Evolutionary conservation across 2,797 vertebrate genomes (phyloP).

Genomic region (Odontamblyopus rebecca): DNA sequence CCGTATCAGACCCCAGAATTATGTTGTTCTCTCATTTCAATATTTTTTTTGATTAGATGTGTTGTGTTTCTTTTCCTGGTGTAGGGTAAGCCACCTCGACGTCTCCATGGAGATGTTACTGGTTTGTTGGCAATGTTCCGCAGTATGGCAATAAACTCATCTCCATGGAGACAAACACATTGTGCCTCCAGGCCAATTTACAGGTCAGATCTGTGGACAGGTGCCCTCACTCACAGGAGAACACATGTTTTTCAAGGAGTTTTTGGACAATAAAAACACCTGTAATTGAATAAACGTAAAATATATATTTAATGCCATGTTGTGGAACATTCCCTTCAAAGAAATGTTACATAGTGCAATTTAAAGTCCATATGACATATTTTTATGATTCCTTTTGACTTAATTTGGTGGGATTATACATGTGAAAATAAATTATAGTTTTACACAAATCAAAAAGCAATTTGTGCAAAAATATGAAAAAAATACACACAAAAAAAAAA

Average conservation of each 20-base stretch:
- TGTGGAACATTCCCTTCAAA: neutral
- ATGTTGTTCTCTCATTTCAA: neutral
- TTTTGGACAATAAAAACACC: neutral
- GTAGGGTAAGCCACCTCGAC: too few species aligned
- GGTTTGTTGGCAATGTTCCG: neutral
- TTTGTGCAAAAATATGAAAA: too few species aligned
- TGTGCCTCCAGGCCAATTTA: neutral
- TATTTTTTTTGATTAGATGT: neutral
- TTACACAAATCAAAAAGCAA: too few species aligned
- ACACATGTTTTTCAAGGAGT: neutral
- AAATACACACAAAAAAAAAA: too few species aligned
- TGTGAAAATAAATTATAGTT: too few species aligned
- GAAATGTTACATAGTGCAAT: too few species aligned
- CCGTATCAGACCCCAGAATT: neutral
- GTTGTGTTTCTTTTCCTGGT: too few species aligned
- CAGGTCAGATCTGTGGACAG: too few species aligned
- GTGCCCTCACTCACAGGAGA: too few species aligned
- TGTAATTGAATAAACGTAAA: neutral
- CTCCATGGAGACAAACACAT: neutral
- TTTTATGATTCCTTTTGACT: too few species aligned
- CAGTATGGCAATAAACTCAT: neutral
- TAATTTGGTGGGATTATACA: too few species aligned
- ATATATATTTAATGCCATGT: neutral
- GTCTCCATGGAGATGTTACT: neutral
- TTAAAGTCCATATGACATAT: too few species aligned